A percentile compares a stretch with the other conserved stretches of the same genome.
These are phyloP conservation scores for Brachionus sp. DNA, from an alignment of 1,140 invertebrate genomes.

Conservation along the genomic window DNA sequence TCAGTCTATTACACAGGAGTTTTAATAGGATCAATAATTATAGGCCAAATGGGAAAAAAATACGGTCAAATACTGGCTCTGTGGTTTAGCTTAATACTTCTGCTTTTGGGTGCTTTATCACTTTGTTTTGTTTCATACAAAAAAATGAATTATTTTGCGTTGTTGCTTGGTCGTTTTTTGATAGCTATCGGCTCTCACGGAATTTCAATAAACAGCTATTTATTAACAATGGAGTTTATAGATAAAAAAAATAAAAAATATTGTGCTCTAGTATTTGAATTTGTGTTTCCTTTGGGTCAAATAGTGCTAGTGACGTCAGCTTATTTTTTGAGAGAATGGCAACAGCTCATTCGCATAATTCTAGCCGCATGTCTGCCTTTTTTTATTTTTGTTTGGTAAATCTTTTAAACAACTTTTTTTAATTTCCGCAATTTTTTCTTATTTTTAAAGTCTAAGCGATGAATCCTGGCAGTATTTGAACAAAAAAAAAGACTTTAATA, in stretches of 20 bases:
- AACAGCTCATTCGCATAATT: background rate
- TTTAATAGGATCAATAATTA: slow-evolving; percentile 6
- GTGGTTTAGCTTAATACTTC: background rate
- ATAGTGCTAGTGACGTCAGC: background rate
- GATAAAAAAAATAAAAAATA: background rate
- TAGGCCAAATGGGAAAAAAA: slow-evolving; percentile 18
- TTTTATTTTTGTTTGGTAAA: slow-evolving; percentile 29
- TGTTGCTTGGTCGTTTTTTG: background rate
- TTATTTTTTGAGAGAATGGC: slow-evolving; percentile 34
- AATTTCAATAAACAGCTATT: slow-evolving; percentile 19
- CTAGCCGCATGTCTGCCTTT: background rate
- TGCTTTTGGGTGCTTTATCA: background rate
- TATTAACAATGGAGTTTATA: slow-evolving; percentile 30
- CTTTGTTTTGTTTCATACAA: background rate
- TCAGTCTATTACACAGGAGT: background rate
- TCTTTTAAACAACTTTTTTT: background rate
- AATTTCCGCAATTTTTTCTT: background rate
- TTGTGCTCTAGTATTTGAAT: slow-evolving; percentile 22
- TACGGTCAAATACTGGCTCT: background rate
- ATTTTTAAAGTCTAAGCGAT: slow-evolving; percentile 47
- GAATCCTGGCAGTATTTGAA: slow-evolving; percentile 53
- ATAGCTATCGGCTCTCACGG: slow-evolving; percentile 26
- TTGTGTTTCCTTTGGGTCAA: slow-evolving; percentile 42
- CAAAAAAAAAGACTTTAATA: slow-evolving; percentile 48
- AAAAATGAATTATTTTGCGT: background rate